Percentiles rank a stretch among this genome's conserved stretches.
phyloP scores from a whole-genome alignment of 2,888 invertebrate species.

The Metellina segmentata region DNA sequence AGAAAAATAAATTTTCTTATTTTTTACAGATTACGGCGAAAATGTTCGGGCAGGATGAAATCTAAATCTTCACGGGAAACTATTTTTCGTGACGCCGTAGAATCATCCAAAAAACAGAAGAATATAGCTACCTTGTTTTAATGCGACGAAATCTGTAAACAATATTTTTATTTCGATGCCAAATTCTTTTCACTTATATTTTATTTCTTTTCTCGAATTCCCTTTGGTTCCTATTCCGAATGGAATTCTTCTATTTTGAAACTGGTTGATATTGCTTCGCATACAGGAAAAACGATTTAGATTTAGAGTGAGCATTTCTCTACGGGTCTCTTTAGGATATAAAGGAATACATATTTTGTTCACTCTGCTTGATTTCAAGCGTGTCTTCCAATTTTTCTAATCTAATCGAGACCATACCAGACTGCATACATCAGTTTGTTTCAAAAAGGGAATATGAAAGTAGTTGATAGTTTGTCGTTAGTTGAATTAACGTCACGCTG shows the following conservation, averaged over 20 bases:
- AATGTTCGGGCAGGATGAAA: conserved; percentile 52
- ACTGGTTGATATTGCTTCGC: not conserved
- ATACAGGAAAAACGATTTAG: not conserved
- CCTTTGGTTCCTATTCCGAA: conserved; percentile 15
- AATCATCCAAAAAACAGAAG: conserved; percentile 52
- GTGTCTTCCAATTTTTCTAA: too few relatives aligned
- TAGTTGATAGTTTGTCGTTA: too few relatives aligned
- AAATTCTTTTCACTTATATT: conserved; percentile 42
- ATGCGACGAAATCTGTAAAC: conserved; percentile 69
- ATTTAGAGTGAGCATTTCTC: not conserved
- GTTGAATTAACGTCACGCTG: too few relatives aligned
- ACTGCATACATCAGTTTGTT: too few relatives aligned
- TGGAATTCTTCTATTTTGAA: conserved; percentile 13
- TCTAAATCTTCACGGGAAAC: conserved; percentile 39
- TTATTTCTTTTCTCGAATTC: conserved; percentile 4
- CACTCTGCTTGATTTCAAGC: too few relatives aligned
- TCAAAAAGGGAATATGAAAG: too few relatives aligned
- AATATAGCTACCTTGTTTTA: conserved; percentile 49
- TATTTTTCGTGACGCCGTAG: conserved; percentile 56
- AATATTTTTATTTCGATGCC: conserved; percentile 60
- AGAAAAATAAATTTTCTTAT: conserved; percentile 45
- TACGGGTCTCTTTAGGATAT: too few relatives aligned
- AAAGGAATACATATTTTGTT: too few relatives aligned
- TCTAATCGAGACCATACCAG: too few relatives aligned
- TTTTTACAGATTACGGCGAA: conserved; percentile 62